phyloP scores from a whole-genome alignment of 2,888 invertebrate genomes.

The Sericinus montela region DNA sequence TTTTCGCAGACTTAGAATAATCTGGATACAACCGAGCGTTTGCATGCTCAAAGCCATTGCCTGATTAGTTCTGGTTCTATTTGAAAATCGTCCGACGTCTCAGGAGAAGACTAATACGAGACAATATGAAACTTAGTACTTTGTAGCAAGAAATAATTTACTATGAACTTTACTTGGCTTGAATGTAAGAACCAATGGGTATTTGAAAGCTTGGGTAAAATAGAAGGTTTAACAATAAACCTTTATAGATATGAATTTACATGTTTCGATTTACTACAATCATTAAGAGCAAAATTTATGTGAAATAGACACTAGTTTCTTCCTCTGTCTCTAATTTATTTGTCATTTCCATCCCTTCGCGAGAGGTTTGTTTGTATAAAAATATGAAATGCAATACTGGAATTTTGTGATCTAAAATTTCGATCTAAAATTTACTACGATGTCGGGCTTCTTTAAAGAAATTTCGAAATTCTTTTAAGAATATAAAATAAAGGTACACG shows the following conservation, averaged over 20 bases:
- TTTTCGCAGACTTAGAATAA: conserved; percentile 23
- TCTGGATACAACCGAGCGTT: conserved; percentile 26
- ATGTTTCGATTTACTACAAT: conserved; percentile 9
- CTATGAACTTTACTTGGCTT: neutral
- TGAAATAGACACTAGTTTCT: neutral
- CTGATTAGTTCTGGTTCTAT: conserved; percentile 48
- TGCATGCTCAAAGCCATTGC: conserved; percentile 23
- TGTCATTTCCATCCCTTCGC: too few species aligned
- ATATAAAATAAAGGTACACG: too few species aligned
- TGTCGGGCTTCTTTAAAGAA: too few species aligned
- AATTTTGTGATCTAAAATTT: too few species aligned
- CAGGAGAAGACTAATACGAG: conserved; percentile 1
- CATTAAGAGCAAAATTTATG: neutral
- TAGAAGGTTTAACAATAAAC: conserved; percentile 11
- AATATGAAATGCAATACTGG: too few species aligned
- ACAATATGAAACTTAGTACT: conserved; percentile 2
- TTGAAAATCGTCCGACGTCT: conserved; percentile 30
- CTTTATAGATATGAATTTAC: conserved; percentile 8
- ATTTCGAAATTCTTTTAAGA: too few species aligned
- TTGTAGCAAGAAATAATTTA: neutral
- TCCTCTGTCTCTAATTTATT: too few species aligned
- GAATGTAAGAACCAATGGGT: conserved; percentile 6
- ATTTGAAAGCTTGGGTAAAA: conserved; percentile 4
- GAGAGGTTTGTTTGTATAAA: too few species aligned
- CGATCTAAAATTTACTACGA: too few species aligned